These are phyloP conservation scores for Saxidomus purpurata DNA, from an alignment of 1,140 invertebrate species.

Conservation along the genomic window DNA sequence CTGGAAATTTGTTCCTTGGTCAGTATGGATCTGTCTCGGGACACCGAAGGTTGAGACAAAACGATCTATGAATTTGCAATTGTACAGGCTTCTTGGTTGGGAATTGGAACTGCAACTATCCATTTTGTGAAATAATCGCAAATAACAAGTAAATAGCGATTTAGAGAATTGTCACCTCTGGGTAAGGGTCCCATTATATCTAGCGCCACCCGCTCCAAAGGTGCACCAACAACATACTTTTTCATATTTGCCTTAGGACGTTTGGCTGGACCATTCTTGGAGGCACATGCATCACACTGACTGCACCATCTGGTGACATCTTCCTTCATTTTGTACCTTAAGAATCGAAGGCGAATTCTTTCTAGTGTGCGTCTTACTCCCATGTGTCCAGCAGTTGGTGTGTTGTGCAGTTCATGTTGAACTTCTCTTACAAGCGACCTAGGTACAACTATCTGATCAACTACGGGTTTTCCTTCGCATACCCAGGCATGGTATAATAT, in stretches of 20 bases:
- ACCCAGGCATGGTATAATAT: neutral
- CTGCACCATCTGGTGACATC: neutral
- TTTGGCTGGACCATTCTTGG: neutral
- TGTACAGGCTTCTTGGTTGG: conserved; percentile 74
- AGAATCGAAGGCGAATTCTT: conserved; percentile 22
- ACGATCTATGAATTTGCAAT: conserved; percentile 82
- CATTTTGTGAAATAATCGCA: conserved; percentile 77
- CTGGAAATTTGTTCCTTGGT: conserved; percentile 80
- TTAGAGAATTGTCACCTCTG: conserved; percentile 44
- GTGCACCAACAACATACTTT: neutral
- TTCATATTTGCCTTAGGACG: neutral
- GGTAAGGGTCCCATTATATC: conserved; percentile 47
- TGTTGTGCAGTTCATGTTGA: neutral
- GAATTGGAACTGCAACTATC: conserved; percentile 69
- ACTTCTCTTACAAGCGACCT: neutral
- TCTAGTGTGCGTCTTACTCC: conserved; percentile 31
- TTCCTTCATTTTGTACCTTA: conserved; percentile 28
- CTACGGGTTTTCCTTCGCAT: neutral
- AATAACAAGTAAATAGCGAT: conserved; percentile 74
- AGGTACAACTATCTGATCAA: neutral
- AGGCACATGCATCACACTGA: neutral
- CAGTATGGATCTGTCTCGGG: conserved; percentile 81
- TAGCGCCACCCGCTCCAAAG: conserved; percentile 46
- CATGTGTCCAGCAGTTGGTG: neutral
- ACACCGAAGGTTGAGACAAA: conserved; percentile 83